phyloP scores from a whole-genome alignment of 2,797 vertebrate species.

The Rhabdophis nuchalis region DNA sequence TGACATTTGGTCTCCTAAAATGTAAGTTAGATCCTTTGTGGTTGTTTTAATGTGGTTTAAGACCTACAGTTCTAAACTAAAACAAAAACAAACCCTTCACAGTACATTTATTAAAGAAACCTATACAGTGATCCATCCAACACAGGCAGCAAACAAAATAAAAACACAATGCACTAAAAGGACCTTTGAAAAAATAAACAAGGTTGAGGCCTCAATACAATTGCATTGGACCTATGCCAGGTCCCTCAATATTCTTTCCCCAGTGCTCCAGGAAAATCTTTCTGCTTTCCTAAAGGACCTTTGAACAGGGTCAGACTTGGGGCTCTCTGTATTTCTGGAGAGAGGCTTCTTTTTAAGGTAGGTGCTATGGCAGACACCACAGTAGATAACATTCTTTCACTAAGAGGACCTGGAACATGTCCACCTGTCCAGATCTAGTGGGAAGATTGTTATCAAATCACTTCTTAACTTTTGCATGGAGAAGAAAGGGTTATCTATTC shows the following conservation, averaged over 20 bases:
- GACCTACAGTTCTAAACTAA: not conserved
- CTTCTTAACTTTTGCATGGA: not conserved
- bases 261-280: not conserved
- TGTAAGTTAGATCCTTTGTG: not conserved
- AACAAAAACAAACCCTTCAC: not conserved
- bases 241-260: not conserved
- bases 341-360: not conserved
- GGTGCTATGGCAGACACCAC: not conserved
- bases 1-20: not conserved
- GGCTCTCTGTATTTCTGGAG: not conserved
- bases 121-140: not conserved
- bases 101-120: not conserved
- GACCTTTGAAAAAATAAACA: not conserved
- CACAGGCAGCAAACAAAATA: not conserved
- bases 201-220: not conserved
- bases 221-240: not conserved
- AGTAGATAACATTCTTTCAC: not conserved
- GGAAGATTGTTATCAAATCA: not conserved
- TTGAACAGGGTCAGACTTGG: not conserved
- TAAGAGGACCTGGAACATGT: not conserved
- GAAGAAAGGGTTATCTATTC: not conserved
- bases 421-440: not conserved
- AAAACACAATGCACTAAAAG: not conserved
- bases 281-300: not conserved
- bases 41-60: not conserved